phyloP scores from a whole-genome alignment of 2,113 vertebrate species.

The Motacilla alba region DNA sequence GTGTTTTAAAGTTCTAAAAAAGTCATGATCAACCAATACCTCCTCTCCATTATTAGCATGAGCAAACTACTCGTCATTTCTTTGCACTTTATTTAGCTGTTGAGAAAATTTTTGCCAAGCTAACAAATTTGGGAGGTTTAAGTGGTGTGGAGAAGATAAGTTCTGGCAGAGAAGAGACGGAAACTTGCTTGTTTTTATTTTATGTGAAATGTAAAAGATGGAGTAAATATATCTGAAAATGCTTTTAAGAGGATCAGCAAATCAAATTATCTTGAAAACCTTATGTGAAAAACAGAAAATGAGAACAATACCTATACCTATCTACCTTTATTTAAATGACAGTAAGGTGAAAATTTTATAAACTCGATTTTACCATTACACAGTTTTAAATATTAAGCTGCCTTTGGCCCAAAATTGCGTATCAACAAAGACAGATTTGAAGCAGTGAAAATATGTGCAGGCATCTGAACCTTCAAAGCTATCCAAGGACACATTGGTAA shows the following conservation, averaged over 20 bases:
- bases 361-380: not conserved
- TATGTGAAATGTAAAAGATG: not conserved
- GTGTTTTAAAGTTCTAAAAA: not conserved
- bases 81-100: not conserved
- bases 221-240: not conserved
- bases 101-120: not conserved
- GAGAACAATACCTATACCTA: not conserved
- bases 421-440: not conserved
- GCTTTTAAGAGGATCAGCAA: not conserved
- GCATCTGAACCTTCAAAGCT: not conserved
- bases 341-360: not conserved
- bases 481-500: not conserved
- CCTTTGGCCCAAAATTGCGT: not conserved
- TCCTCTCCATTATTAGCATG: not conserved
- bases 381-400: not conserved
- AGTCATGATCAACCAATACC: accelerated
- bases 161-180: not conserved
- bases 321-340: not conserved
- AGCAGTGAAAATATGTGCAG: not conserved
- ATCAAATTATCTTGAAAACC: not conserved
- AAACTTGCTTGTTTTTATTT: not conserved
- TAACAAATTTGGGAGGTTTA: not conserved
- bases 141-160: not conserved
- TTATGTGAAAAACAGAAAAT: not conserved
- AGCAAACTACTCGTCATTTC: not conserved